Evolutionary conservation across 1,140 invertebrate species (phyloP).

Genomic region (Monochamus saltuarius): DNA sequence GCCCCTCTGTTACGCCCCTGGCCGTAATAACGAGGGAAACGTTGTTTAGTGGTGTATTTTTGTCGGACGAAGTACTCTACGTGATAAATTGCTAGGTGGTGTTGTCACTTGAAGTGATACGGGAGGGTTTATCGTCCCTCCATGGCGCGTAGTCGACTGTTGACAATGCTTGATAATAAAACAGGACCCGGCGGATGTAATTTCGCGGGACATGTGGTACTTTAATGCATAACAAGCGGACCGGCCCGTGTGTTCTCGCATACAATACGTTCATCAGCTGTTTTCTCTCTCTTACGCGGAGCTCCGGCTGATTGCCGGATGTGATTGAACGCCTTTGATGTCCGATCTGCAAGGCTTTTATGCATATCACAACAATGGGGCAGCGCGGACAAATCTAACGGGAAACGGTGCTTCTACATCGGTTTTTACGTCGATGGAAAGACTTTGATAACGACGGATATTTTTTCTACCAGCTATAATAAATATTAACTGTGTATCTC

Average conservation of each 20-base stretch:
- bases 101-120: constrained; percentile 19
- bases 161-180: constrained; percentile 25
- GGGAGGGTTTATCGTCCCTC: constrained; percentile 3
- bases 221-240: constrained; percentile 14
- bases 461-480: no score
- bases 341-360: no score
- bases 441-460: no score
- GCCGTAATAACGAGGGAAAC: neutral
- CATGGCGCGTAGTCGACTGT: constrained; percentile 7
- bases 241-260: neutral
- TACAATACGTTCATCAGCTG: neutral
- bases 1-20: constrained; percentile 7
- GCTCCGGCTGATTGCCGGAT: no score
- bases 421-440: no score
- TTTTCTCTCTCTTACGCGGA: no score
- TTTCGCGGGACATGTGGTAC: constrained; percentile 2
- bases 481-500: no score
- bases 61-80: constrained; percentile 12
- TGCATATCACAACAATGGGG: no score
- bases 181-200: constrained; percentile 16
- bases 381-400: no score
- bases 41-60: constrained; percentile 18
- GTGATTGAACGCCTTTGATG: no score
- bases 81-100: constrained; percentile 25
- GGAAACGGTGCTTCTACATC: no score